Percentiles rank a stretch among this genome's conserved stretches.
Conservation (phyloP, 2,113 vertebrate species). For the Cryptomyrus ogoouensis region DNA sequence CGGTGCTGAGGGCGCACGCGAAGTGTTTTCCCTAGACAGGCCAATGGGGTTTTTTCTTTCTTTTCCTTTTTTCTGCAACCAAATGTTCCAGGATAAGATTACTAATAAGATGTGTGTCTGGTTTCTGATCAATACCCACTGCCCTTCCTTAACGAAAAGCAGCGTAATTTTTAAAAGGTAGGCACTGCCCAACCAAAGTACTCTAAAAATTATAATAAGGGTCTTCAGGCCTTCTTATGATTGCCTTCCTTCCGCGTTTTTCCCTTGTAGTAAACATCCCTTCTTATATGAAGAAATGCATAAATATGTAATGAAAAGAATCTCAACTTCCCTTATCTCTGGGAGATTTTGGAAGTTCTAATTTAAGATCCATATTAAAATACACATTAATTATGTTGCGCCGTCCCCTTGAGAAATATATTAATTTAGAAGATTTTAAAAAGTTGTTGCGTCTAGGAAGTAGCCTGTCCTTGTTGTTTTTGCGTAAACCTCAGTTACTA, state of each 20-base stretch:
- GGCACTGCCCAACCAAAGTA: constrained; percentile 14
- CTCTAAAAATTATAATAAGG: constrained; percentile 10
- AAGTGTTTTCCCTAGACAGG: not conserved
- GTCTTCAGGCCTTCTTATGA: not conserved
- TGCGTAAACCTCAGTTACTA: not conserved
- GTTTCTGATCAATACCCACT: constrained; percentile 28
- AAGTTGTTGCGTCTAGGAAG: not conserved
- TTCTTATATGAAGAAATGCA: constrained; percentile 24
- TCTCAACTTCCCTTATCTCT: constrained; percentile 22
- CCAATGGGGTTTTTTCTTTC: constrained; percentile 28
- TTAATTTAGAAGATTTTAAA: constrained; percentile 13
- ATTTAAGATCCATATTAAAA: constrained; percentile 27
- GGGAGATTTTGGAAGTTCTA: constrained; percentile 24
- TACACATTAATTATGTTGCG: constrained; percentile 17
- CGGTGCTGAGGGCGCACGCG: not conserved
- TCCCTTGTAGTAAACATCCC: constrained; percentile 2
- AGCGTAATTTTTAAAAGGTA: constrained; percentile 12
- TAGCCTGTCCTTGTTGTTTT: not conserved
- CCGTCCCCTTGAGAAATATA: constrained; percentile 12
- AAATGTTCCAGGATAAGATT: constrained; percentile 44
- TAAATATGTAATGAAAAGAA: constrained; percentile 27
- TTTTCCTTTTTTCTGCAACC: constrained; percentile 30
- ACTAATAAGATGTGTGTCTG: constrained; percentile 30
- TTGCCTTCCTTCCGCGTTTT: constrained; percentile 14
- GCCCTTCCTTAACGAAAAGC: not conserved